Percentiles rank a stretch among this genome's conserved stretches.
Conservation (phyloP, 1,140 invertebrate species). For the Temnothorax nylanderi region DNA sequence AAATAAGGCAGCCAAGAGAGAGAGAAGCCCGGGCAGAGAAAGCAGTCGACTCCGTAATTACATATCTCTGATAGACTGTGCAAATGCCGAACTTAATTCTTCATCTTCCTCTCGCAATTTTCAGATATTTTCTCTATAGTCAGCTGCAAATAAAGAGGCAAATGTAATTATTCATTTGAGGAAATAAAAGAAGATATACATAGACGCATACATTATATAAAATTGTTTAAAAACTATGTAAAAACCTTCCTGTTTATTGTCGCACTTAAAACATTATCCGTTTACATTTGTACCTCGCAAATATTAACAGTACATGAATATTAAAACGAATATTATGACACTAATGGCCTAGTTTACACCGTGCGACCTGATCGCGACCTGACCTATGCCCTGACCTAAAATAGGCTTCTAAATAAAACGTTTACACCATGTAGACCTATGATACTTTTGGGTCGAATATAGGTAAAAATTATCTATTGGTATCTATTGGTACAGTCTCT, state of each 20-base stretch:
- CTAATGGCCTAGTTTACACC: too few species aligned
- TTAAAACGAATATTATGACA: neutral
- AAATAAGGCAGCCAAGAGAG: constrained; percentile 42
- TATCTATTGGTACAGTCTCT: too few species aligned
- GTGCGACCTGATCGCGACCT: too few species aligned
- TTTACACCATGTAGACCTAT: too few species aligned
- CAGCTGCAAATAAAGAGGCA: constrained; percentile 46
- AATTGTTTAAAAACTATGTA: neutral
- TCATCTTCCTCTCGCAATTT: constrained; percentile 17
- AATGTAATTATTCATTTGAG: constrained; percentile 42
- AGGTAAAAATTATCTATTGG: too few species aligned
- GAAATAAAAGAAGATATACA: constrained; percentile 66
- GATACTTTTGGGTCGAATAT: too few species aligned
- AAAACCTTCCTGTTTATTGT: neutral
- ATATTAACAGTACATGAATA: neutral
- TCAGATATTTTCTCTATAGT: constrained; percentile 43
- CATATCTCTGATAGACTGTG: constrained; percentile 67
- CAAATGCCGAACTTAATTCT: constrained; percentile 28
- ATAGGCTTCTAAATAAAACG: too few species aligned
- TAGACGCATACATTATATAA: constrained; percentile 6
- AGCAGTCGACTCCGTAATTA: constrained; percentile 70
- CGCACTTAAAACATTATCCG: neutral
- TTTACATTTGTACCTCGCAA: neutral
- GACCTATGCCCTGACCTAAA: too few species aligned
- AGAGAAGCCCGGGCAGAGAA: neutral